Base-by-base conservation (phyloP, 2,113 vertebrate species). In the Chionodraco myersi region DNA sequence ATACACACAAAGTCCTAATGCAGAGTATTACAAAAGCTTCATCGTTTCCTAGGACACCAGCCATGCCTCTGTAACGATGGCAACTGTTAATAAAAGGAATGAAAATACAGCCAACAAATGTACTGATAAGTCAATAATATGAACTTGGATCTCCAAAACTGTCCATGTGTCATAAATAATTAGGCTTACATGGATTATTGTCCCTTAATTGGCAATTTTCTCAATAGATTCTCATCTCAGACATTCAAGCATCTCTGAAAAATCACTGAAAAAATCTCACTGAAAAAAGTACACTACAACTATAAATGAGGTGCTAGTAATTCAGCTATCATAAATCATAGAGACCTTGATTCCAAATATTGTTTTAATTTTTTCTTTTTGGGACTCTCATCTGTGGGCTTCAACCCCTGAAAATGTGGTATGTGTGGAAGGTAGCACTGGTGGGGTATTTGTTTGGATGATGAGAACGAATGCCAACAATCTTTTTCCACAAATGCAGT, bases 71-170 rank as follows among this genome's bases (percentile, higher is more conserved):
- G 90, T 90, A 85, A 85, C 84, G 47, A 83, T 88, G 61, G 84
- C 68, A 89, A 91, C 84, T 73, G 71, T 84, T 80, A 88, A 90
- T 84, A 86, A 83, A 86, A 75, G 44, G 15, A 67, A 67, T 77
- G 21, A 56, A 83, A 69, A 86, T 49, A 77, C 36, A 52, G 15
- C 62, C 21, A 71, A 47, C 44, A 75, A 62, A 77, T 61, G 63
- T 47, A 63, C 56, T 14, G 64, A 88, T 79, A 34, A 80, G 62
- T 48, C 41, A 79, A 73, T 71, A 44, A 63, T 26, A 45, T 60
- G 16, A 64, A 47, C 34, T 67, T 45, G 23, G 16, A 76, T 81
- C 44, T 68, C 45, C 45, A 6, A n/a, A 60, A 52, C 15, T 18
- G 11, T 69, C 3, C 45, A 63, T 71, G 12, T 59, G 41, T 66